These are phyloP conservation scores for Brenthis ino DNA, from an alignment of 2,888 invertebrate species.

Conservation along the genomic window DNA sequence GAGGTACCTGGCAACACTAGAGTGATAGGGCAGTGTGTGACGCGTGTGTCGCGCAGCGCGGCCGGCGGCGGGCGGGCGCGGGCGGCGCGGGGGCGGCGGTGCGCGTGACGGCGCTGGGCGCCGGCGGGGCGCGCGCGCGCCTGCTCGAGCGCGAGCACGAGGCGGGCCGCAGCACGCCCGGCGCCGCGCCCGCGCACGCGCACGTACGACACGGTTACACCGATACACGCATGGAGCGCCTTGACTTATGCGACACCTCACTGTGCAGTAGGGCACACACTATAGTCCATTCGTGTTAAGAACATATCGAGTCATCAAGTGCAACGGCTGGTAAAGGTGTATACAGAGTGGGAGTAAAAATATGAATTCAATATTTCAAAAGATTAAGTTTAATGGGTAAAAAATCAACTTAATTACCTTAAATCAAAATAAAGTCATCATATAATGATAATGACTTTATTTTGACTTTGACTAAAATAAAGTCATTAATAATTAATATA, in stretches of 20 bases:
- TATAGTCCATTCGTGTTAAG: too few species aligned
- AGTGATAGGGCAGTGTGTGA: constrained; percentile 40
- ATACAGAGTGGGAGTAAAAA: too few species aligned
- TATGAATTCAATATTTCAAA: too few species aligned
- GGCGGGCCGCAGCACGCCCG: constrained; percentile 79
- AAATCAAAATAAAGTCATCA: too few species aligned
- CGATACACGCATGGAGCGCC: constrained; percentile 23
- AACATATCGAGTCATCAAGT: too few species aligned
- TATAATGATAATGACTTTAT: too few species aligned
- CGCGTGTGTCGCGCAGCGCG: constrained; percentile 51
- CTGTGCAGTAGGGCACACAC: background rate
- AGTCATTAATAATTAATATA: too few species aligned
- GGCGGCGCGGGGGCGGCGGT: constrained; percentile 45
- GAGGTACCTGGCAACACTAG: constrained; percentile 15
- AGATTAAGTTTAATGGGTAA: too few species aligned
- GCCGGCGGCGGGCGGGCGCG: constrained; percentile 39
- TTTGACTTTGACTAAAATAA: too few species aligned
- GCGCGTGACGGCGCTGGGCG: constrained; percentile 42
- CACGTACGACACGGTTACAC: constrained; percentile 34
- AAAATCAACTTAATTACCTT: too few species aligned
- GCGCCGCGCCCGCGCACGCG: constrained; percentile 53
- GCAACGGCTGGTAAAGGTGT: too few species aligned
- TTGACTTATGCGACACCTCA: constrained; percentile 19
- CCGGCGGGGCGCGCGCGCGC: constrained; percentile 65
- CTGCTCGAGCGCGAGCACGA: constrained; percentile 78